Evolutionary conservation across 2,797 vertebrate genomes (phyloP), one percentile per base, ranked within the genome.

Genomic region (Enteromius trimaculatus): DNA sequence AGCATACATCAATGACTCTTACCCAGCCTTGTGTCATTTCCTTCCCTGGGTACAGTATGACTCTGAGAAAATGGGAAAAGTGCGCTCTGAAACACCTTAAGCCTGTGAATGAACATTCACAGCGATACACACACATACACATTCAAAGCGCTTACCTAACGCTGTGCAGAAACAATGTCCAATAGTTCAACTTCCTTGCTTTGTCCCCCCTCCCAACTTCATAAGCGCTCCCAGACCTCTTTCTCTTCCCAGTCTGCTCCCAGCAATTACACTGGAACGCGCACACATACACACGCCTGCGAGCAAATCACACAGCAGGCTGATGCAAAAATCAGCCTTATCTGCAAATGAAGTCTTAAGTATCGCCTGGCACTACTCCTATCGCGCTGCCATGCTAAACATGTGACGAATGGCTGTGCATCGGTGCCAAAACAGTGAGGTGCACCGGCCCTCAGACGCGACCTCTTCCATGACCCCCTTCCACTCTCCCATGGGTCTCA

Each of bases 131-230:
- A 84, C 85, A 85, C 84, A 62, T 49, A 16, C 76, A 75, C 60
- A 90, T 89, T 64, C 65, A 92, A 91, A 88, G 90, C 87, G 88
- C 90, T 93, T 91, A 92, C 92, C 92, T 93, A 94, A 95, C 89
- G 86, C 71, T 90, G 92, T 85, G 88, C 91, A 90, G 78, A 92
- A 94, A 95, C 94, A 95, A 95, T 94, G 93, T 92, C 90, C 92
- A 91, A 92, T 90, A 91, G 93, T 90, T 92, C 86, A 92, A 94
- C 94, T 95, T 95, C 94, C 94, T 94, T 90, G 89, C 94, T 95
- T 95, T 95, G 94, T 95, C 92, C 92, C 90, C 90, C 85, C 71
- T 88, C 90, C 89, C 81, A 90, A 92, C 92, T 94, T 95, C 92
- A 95, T 92, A 93, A 91, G 92, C 90, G 88, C 90, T 90, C 87